phyloP scores from a whole-genome alignment of 2,113 vertebrate species.

The Baryphthengus martii region DNA sequence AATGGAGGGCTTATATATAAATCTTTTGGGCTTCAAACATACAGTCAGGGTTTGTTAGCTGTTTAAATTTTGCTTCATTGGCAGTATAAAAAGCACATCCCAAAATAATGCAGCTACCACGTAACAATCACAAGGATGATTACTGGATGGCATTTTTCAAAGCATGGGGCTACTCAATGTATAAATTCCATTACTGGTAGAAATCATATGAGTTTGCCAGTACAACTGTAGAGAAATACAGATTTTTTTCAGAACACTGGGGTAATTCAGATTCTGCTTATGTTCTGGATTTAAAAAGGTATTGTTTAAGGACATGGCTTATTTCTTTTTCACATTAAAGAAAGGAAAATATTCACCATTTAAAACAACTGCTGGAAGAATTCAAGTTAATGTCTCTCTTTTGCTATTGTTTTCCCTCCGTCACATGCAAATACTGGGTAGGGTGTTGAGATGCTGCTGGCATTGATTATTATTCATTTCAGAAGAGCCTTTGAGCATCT shows the following conservation, averaged over 20 bases:
- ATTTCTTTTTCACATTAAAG: conserved; percentile 67
- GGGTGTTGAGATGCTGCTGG: conserved; percentile 65
- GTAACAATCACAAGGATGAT: neutral
- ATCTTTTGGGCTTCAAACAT: neutral
- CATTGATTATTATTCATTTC: conserved; percentile 63
- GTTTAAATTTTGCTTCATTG: conserved; percentile 1
- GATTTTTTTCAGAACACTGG: conserved; percentile 34
- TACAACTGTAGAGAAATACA: conserved; percentile 3
- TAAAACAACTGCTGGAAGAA: conserved; percentile 62
- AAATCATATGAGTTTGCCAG: conserved; percentile 20
- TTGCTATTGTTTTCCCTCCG: conserved; percentile 60
- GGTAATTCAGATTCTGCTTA: conserved; percentile 59
- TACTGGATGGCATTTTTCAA: conserved; percentile 8
- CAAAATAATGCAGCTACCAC: neutral
- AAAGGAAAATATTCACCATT: conserved; percentile 58
- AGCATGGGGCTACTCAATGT: neutral
- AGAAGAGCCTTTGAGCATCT: conserved; percentile 56
- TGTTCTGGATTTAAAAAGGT: conserved; percentile 58
- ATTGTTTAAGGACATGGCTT: conserved; percentile 52
- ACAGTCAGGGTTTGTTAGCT: neutral
- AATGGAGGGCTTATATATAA: neutral
- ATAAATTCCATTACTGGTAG: conserved; percentile 41
- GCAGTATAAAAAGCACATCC: neutral
- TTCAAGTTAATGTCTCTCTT: conserved; percentile 56
- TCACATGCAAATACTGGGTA: conserved; percentile 49